Evolutionary conservation across 1,140 invertebrate genomes (phyloP), one percentile per base, ranked within the genome.

Genomic region (Drosophila novamexicana): DNA sequence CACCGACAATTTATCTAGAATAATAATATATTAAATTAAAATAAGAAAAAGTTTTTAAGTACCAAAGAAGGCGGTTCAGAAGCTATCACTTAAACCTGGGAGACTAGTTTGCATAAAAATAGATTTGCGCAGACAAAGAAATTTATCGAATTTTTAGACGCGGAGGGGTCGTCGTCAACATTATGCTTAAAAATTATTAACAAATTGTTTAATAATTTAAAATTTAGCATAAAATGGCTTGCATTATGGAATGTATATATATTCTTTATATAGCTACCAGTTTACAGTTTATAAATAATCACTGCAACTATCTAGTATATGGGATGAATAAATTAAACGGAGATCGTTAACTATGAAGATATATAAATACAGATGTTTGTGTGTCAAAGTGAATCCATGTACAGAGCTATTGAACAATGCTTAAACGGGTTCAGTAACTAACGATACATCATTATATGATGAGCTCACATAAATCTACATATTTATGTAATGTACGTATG

Each of bases 391-490:
- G 8, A 47, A 12, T 32, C 9, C 6, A 2, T 50, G 10, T 29
- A 50, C 12, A 40, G 37, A 58, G 8, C 56, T 45, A 18, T 47
- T 10, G 57, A 47, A 47, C 32, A 36, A 22, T 59, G 44, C 34
- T 37, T 18, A 16, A 8, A 7, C 37, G 9, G 34, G 9, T 53
- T 10, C 34, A 16, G 14, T 37, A 42, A 12, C 57, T 59, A 47
- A 36, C 42, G 29, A 45, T 59, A 47, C 18, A 59, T 45, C 42
- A 47, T 47, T 47, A 59, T 36, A 36, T 34, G 57, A 59, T 59
- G 57, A 59, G 57, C 42, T 59, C 57, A 59, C 57, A 59, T 59
- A 45, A 45, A 59, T 67, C 56, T 61, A 57, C 69, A 72, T 58
- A 72, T 71, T 64, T 71, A 71, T 56, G 52, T 22, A 50, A 44